A percentile compares a stretch with the other conserved stretches of the same genome.
Conservation (phyloP, 2,888 invertebrate genomes). For the Dusona sp. region DNA sequence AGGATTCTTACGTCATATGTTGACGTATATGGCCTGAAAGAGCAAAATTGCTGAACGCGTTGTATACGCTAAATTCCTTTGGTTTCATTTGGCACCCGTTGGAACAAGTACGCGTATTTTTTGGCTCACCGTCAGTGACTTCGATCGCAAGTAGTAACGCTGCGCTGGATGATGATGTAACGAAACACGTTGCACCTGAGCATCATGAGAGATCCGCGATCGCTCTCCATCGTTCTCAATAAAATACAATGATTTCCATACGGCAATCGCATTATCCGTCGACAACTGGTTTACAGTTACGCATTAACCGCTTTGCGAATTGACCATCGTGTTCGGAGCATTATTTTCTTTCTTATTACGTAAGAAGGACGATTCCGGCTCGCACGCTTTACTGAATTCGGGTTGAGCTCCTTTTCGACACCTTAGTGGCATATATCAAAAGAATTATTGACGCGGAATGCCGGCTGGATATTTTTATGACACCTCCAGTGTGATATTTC, state of each 20-base stretch:
- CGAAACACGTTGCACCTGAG: slow-evolving; percentile 32
- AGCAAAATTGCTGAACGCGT: slow-evolving; percentile 75
- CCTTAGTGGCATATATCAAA: slow-evolving; percentile 28
- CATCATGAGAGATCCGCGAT: slow-evolving; percentile 43
- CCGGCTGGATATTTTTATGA: neutral
- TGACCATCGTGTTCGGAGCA: slow-evolving; percentile 55
- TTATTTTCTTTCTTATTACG: slow-evolving; percentile 61
- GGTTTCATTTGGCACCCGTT: slow-evolving; percentile 42
- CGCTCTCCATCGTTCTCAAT: slow-evolving; percentile 71
- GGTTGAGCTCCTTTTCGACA: slow-evolving; percentile 29
- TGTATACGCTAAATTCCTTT: slow-evolving; percentile 32
- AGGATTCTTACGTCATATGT: slow-evolving; percentile 65
- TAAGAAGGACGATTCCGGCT: slow-evolving; percentile 36
- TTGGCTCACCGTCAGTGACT: slow-evolving; percentile 33
- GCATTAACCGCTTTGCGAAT: slow-evolving; percentile 71
- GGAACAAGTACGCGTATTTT: slow-evolving; percentile 34
- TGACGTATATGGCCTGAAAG: slow-evolving; percentile 75
- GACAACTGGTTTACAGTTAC: slow-evolving; percentile 79
- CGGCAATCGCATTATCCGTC: slow-evolving; percentile 76
- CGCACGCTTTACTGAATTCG: slow-evolving; percentile 40
- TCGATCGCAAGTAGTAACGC: slow-evolving; percentile 29
- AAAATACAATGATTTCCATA: slow-evolving; percentile 79
- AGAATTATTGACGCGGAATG: slow-evolving; percentile 33
- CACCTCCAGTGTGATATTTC: neutral
- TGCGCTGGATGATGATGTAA: slow-evolving; percentile 57